phyloP scores from a whole-genome alignment of 2,113 vertebrate genomes.

The Neofelis nebulosa region DNA sequence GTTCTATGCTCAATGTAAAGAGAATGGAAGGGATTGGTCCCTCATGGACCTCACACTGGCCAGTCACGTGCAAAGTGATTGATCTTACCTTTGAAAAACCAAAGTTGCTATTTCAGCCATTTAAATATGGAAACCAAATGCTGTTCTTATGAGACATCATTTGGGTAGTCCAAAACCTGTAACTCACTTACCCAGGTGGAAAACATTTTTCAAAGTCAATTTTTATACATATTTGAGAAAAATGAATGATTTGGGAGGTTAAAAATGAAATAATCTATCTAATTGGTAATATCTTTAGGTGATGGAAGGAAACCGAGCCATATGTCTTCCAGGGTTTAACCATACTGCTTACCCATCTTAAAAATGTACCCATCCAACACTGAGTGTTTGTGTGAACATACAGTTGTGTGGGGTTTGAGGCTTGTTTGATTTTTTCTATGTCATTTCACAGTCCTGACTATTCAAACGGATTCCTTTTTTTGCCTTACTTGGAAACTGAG shows the following conservation, averaged over 20 bases:
- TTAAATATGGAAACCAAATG: neutral
- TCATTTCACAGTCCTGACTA: neutral
- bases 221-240: neutral
- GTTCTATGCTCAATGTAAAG: too few species aligned
- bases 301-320: neutral
- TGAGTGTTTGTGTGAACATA: neutral
- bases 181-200: neutral
- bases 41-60: neutral
- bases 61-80: neutral
- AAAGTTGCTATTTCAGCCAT: fast-evolving
- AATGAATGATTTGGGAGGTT: neutral
- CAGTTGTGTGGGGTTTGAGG: fast-evolving
- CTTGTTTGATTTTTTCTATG: neutral
- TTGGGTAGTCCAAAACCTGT: fast-evolving
- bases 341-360: neutral
- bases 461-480: neutral
- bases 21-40: neutral
- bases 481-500: neutral
- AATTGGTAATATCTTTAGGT: neutral
- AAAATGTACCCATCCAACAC: neutral
- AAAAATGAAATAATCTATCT: neutral
- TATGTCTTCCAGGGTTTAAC: fast-evolving
- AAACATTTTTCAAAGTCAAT: neutral
- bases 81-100: neutral
- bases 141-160: fast-evolving